These are phyloP conservation scores for Taphrorychus bicolor DNA, from an alignment of 2,888 invertebrate genomes.

Conservation along the genomic window DNA sequence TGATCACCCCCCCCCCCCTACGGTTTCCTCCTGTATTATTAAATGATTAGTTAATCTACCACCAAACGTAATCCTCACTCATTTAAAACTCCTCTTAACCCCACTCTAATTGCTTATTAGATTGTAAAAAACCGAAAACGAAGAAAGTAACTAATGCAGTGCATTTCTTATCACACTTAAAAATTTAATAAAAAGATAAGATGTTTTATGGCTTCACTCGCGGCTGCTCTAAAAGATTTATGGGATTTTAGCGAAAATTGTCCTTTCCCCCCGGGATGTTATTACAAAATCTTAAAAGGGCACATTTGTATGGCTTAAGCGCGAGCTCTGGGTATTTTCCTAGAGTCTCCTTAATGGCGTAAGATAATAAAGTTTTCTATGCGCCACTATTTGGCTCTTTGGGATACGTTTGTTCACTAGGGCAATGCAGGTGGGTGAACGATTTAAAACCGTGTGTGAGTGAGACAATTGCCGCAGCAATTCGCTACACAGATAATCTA, in stretches of 20 bases:
- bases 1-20: too few relatives aligned
- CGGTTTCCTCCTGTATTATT: too few relatives aligned
- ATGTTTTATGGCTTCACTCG: slow-evolving; percentile 31
- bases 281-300: slow-evolving; percentile 38
- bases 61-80: too few relatives aligned
- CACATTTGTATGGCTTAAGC: slow-evolving; percentile 37
- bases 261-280: slow-evolving; percentile 35
- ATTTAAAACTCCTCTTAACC: background rate
- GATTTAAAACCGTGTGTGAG: background rate
- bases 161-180: slow-evolving; percentile 23
- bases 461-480: background rate
- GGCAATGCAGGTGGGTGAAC: background rate
- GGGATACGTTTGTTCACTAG: background rate
- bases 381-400: background rate
- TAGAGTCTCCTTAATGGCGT: slow-evolving; percentile 14
- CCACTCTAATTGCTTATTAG: slow-evolving; percentile 2
- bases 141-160: slow-evolving; percentile 18
- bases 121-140: slow-evolving; percentile 1
- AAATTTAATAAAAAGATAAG: slow-evolving; percentile 40
- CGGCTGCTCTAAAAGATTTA: slow-evolving; percentile 35
- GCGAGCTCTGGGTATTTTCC: slow-evolving; percentile 26
- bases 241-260: slow-evolving; percentile 37
- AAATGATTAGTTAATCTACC: too few relatives aligned
- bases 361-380: slow-evolving; percentile 26
- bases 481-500: background rate